Percentiles rank a stretch among this genome's conserved stretches.
Evolutionary conservation across 2,888 invertebrate genomes (phyloP).

Genomic region (Buathra laborator): DNA sequence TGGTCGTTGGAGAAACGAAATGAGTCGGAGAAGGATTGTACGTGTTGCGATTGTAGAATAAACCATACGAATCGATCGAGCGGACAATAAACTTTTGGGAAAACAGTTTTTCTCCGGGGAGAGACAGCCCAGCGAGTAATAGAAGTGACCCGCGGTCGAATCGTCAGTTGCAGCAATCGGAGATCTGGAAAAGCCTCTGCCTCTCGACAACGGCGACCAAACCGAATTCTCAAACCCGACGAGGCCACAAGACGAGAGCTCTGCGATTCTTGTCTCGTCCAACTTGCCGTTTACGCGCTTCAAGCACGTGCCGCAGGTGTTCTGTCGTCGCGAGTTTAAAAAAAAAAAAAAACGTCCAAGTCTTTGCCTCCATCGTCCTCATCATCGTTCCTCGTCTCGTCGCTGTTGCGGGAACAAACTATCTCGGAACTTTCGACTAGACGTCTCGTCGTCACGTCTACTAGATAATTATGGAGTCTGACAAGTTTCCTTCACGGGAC

Average conservation of each 20-base stretch:
- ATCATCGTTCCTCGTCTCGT: neutral
- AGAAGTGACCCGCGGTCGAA: constrained; percentile 1
- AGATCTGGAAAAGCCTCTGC: neutral
- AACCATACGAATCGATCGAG: constrained; percentile 1
- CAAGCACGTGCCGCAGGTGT: constrained; percentile 25
- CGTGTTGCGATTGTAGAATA: constrained; percentile 46
- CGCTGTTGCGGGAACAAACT: constrained; percentile 3
- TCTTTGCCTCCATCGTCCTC: neutral
- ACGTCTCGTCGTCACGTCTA: constrained; percentile 18
- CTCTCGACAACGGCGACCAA: neutral
- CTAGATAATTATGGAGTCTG: constrained; percentile 32
- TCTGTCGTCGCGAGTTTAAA: neutral
- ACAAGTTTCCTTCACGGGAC: neutral
- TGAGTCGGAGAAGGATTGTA: neutral
- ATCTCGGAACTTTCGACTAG: constrained; percentile 9
- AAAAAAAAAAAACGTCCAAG: constrained; percentile 4
- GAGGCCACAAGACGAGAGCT: neutral
- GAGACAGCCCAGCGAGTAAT: neutral
- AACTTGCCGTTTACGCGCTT: neutral
- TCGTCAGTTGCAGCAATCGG: neutral
- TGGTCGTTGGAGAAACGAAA: constrained; percentile 18
- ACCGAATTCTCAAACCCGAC: neutral
- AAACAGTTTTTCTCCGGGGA: constrained; percentile 1
- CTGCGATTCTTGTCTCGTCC: neutral
- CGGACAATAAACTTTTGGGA: constrained; percentile 45